Evolutionary conservation across 2,797 vertebrate genomes (phyloP), one percentile per base, ranked within the genome.

Genomic region (Podargus strigoides): DNA sequence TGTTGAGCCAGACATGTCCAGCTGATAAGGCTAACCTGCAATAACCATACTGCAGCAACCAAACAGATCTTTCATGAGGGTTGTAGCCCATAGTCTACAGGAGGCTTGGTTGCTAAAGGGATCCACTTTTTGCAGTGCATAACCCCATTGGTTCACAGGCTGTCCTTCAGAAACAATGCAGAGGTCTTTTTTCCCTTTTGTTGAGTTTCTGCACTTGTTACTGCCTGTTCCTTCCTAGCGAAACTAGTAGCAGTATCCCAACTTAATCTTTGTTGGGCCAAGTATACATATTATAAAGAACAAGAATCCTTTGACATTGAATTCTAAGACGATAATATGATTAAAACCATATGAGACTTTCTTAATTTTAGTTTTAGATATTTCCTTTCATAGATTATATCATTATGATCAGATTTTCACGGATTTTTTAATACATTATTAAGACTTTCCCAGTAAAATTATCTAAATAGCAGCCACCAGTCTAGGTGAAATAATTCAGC

Each of bases 401-500:
- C 85, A 93, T 53, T 55, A 77, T 63, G 49, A 75, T 50, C 59
- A 85, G 49, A 87, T 87, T 95, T 94, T 76, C 36, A 46, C 55
- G 32, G 36, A 83, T 81, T 23, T 87, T 50, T 53, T 85, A 87
- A 80, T 34, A 88, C 20, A 36, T 52, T 34, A 50, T 66, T 53
- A 72, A 77, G 44, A 77, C 39, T 91, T 90, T 56, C 19, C 80
- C 74, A 63, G 53, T 46, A 78, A 89, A 76, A 69, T 42, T 42
- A 58, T 70, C 70, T 82, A 81, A 94, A 86, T 37, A 91, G 62
- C 52, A 92, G 69, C 21, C 39, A 95, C 8, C 46, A 84, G 30
- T 68, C n/a, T 70, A 62, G 72, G 22, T 70, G 73, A 93, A 96
- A 62, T 93, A 95, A 85, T 77, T 95, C 69, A 95, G 64, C 60